Percentiles rank a stretch among this genome's conserved stretches.
phyloP scores from a whole-genome alignment of 2,113 vertebrate species.

The Irena cyanogastra region DNA sequence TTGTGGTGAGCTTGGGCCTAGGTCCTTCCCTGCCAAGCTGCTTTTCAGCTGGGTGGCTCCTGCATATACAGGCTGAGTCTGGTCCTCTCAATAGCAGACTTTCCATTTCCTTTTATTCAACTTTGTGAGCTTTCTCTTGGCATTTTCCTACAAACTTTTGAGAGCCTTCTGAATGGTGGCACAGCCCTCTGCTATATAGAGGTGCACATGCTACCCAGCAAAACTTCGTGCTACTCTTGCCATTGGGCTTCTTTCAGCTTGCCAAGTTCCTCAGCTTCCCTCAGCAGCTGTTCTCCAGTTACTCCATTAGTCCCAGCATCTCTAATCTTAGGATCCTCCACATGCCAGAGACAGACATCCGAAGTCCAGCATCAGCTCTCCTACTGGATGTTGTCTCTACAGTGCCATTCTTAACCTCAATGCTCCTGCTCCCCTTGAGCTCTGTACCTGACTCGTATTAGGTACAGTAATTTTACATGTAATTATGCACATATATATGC shows the following conservation, averaged over 20 bases:
- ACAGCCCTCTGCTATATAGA: not conserved
- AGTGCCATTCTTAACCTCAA: not conserved
- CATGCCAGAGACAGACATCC: not conserved
- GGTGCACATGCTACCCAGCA: not conserved
- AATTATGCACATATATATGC: not conserved
- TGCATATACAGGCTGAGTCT: not conserved
- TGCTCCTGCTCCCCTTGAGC: not conserved
- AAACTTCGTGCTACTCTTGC: not conserved
- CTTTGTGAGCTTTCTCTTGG: not conserved
- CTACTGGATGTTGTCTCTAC: not conserved
- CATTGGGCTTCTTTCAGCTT: not conserved
- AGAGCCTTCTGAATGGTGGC: not conserved
- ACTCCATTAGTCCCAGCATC: not conserved
- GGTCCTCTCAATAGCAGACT: not conserved
- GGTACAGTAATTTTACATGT: not conserved
- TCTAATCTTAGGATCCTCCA: not conserved
- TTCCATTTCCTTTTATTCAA: not conserved
- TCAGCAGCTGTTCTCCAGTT: not conserved
- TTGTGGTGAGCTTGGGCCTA: not conserved
- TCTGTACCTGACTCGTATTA: rapidly evolving
- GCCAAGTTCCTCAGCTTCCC: not conserved
- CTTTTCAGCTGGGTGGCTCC: not conserved
- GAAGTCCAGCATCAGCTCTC: not conserved
- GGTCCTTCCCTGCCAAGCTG: not conserved
- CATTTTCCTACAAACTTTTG: not conserved